Conservation (phyloP, 35 echinoderm and acorn worm species). For the Heliocidaris erythrogramma region DNA sequence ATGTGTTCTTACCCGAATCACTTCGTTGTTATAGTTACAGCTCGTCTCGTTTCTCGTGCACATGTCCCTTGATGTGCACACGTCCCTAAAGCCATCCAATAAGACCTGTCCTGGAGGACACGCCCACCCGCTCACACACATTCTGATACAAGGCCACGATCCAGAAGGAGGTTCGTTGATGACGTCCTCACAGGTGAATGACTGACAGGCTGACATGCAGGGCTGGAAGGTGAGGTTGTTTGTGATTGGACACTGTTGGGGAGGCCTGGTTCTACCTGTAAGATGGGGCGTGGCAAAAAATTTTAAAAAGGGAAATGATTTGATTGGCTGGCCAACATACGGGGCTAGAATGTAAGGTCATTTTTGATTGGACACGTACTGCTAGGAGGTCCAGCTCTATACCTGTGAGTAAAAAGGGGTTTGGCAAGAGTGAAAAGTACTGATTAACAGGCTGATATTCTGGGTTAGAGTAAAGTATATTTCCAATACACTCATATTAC, state of each 20-base stretch:
- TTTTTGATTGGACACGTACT: not conserved
- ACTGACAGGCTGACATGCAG: not conserved
- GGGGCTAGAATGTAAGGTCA: not conserved
- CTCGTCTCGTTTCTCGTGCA: not conserved
- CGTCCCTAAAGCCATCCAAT: slow-evolving; percentile 21
- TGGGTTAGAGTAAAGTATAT: too few relatives aligned
- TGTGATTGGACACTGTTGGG: not conserved
- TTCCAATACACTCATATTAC: too few relatives aligned
- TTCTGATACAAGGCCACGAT: slow-evolving; percentile 16
- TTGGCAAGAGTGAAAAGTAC: too few relatives aligned
- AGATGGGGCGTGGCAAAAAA: not conserved
- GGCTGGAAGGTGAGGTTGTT: slow-evolving; percentile 21
- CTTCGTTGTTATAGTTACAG: slow-evolving; percentile 25
- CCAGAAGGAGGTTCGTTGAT: slow-evolving; percentile 32
- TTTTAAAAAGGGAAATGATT: not conserved
- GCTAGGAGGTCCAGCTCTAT: not conserved
- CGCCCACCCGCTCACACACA: slow-evolving; percentile 47
- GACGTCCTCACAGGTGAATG: slow-evolving; percentile 32
- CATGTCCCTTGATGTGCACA: not conserved
- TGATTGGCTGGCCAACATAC: not conserved
- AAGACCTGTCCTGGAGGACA: not conserved
- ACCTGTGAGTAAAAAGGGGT: not conserved
- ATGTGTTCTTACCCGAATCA: not conserved
- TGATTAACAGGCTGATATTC: too few relatives aligned
- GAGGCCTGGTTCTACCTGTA: slow-evolving; percentile 26